Evolutionary conservation across 2,113 vertebrate genomes (phyloP).

Genomic region (Anser brachyrhynchus): DNA sequence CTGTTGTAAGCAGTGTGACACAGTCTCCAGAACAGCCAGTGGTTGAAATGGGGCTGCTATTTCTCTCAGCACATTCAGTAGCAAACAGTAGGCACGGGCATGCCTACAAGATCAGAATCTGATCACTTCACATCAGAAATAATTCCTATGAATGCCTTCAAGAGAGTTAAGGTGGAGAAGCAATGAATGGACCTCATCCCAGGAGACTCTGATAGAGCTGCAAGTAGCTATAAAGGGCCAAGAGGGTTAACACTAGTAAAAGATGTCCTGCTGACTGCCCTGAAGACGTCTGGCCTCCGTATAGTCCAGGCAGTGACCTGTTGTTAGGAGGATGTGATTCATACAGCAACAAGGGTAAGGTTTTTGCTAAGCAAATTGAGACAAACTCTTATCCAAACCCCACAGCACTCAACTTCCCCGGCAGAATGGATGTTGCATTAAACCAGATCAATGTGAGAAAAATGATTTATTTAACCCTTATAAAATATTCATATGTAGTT

Average conservation of each 20-base stretch:
- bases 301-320: neutral
- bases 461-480: neutral
- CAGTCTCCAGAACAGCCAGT: neutral
- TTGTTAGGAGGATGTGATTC: neutral
- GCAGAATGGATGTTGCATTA: neutral
- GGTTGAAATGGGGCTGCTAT: neutral
- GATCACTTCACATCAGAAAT: neutral
- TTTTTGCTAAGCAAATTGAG: neutral
- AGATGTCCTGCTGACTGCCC: neutral
- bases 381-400: neutral
- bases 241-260: neutral
- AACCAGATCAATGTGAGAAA: neutral
- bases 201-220: accelerated
- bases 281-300: neutral
- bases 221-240: neutral
- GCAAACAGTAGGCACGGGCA: neutral
- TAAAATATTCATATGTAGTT: neutral
- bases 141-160: neutral
- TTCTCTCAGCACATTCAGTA: neutral
- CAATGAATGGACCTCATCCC: accelerated
- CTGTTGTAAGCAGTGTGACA: neutral
- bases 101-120: neutral
- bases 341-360: neutral
- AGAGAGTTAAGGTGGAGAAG: neutral
- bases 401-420: neutral